These are phyloP conservation scores for Drosophila rhopaloa DNA, from an alignment of 1,140 invertebrate genomes.

Conservation along the genomic window DNA sequence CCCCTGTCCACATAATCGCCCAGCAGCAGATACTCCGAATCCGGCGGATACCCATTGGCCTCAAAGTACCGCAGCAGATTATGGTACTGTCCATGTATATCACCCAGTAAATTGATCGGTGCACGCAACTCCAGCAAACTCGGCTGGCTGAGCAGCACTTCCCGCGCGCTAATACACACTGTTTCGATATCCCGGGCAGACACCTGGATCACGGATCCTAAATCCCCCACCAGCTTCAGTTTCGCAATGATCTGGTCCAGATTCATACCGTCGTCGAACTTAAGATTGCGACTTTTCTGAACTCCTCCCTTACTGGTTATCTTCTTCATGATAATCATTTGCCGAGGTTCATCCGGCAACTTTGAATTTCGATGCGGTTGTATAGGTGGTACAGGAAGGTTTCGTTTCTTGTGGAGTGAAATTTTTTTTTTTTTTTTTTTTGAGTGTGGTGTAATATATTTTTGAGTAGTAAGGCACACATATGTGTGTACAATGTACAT, in stretches of 20 bases:
- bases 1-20: conserved; percentile 94
- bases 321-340: neutral
- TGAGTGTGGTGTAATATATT: neutral
- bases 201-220: conserved; percentile 88
- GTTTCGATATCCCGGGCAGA: conserved; percentile 97
- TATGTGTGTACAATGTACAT: too few species aligned
- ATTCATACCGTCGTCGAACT: neutral
- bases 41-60: conserved; percentile 99
- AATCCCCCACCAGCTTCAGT: conserved; percentile 3
- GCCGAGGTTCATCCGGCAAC: neutral
- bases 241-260: conserved; percentile 49
- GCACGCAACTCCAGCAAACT: conserved; percentile 98
- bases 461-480: too few species aligned
- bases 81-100: conserved; percentile 99
- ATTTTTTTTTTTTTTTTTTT: neutral
- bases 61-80: conserved; percentile 98
- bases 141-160: conserved; percentile 98
- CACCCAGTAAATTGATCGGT: conserved; percentile 98
- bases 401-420: neutral
- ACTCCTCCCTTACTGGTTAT: neutral
- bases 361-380: neutral
- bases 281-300: neutral
- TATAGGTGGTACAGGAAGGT: too few species aligned
- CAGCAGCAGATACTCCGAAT: conserved; percentile 98
- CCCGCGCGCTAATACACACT: conserved; percentile 96